Percentiles rank a stretch among this genome's conserved stretches.
These are phyloP conservation scores for Calosoma granatense DNA, from an alignment of 1,140 invertebrate genomes.

Conservation along the genomic window DNA sequence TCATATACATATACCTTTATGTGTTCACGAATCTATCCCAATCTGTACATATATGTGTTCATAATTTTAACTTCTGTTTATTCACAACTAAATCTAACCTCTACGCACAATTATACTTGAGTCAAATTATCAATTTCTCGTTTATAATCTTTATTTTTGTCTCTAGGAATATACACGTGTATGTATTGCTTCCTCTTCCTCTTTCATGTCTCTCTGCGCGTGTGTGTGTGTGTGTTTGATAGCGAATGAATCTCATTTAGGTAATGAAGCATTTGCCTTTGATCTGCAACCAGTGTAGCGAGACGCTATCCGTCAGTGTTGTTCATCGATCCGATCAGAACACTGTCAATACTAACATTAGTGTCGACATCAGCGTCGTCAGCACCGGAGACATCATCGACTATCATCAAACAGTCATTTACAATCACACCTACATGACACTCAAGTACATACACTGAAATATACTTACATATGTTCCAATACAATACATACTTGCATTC, in stretches of 20 bases:
- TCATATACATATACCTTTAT: conserved; percentile 3
- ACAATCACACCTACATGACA: no score
- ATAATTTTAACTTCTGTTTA: background rate
- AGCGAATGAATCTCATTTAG: background rate
- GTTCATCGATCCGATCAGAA: no score
- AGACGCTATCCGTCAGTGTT: background rate
- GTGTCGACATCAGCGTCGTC: no score
- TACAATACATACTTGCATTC: no score
- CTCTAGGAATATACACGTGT: no score
- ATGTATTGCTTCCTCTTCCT: background rate
- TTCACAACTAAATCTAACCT: background rate
- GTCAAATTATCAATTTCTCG: no score
- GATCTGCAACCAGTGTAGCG: background rate
- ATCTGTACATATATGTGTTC: background rate
- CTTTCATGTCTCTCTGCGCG: background rate
- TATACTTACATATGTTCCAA: no score
- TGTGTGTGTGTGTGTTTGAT: background rate
- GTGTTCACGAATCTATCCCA: background rate
- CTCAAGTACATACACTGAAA: no score
- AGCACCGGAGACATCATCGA: no score
- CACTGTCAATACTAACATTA: no score
- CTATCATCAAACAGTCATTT: no score
- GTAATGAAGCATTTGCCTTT: background rate
- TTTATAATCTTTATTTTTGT: background rate
- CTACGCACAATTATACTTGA: no score